Evolutionary conservation across 2,113 vertebrate genomes (phyloP).

Genomic region (Dasyurus viverrinus): DNA sequence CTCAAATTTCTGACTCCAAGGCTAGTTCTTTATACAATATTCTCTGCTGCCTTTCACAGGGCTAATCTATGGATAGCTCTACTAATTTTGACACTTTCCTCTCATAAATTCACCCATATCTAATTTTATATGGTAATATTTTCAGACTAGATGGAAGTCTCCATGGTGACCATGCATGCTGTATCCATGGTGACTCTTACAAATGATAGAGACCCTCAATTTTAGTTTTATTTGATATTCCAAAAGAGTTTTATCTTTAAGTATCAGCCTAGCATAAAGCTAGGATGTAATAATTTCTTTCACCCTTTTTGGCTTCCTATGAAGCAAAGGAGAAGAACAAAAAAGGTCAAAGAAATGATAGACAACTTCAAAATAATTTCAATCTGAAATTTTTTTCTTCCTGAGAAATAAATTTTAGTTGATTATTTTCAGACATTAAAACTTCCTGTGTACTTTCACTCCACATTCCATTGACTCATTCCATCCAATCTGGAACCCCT

Average conservation of each 20-base stretch:
- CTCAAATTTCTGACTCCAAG: background rate
- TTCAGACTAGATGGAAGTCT: conserved; percentile 45
- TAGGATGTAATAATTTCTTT: background rate
- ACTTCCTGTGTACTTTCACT: background rate
- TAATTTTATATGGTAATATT: conserved; percentile 35
- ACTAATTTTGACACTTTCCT: conserved; percentile 20
- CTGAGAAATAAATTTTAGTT: background rate
- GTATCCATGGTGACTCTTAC: conserved; percentile 41
- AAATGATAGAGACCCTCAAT: conserved; percentile 26
- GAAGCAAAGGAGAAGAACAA: background rate
- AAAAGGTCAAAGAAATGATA: background rate
- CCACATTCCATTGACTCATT: background rate
- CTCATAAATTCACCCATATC: background rate
- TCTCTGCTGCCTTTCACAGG: background rate
- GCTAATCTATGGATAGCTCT: background rate
- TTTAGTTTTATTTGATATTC: conserved; percentile 44
- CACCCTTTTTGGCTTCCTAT: background rate
- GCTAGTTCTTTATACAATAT: background rate
- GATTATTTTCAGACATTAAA: background rate
- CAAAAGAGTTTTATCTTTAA: conserved; percentile 12
- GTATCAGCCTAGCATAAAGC: background rate
- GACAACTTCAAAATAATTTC: background rate
- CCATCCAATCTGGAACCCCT: background rate
- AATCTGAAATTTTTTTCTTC: background rate
- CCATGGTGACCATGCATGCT: background rate